phyloP scores from a whole-genome alignment of 2,113 vertebrate species.

The Lynx canadensis region DNA sequence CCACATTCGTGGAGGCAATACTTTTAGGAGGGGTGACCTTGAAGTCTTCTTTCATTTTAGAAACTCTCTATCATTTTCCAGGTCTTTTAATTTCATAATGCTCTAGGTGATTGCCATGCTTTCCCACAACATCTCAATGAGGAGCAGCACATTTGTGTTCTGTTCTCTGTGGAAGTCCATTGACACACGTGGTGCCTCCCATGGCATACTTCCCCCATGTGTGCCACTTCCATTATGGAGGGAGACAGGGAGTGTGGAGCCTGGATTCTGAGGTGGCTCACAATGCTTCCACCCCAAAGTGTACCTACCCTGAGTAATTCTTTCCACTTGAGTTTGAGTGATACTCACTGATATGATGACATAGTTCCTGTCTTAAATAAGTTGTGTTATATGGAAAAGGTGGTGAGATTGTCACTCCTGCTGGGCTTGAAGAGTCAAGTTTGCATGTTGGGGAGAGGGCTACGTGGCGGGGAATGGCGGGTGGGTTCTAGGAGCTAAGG shows the following conservation, averaged over 20 bases:
- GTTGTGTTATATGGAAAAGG: not conserved
- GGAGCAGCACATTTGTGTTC: not conserved
- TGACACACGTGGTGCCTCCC: fast-evolving
- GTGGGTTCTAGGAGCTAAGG: not conserved
- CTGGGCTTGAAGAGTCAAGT: not conserved
- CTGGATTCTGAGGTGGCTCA: not conserved
- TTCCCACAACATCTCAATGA: not conserved
- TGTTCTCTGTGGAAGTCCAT: not conserved
- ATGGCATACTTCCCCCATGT: not conserved
- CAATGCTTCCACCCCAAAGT: not conserved
- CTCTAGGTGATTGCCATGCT: not conserved
- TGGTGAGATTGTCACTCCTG: not conserved
- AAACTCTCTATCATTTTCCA: not conserved
- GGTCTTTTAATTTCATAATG: conserved; percentile 20
- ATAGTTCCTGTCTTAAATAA: not conserved
- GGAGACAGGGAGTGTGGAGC: fast-evolving
- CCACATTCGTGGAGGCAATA: conserved; percentile 15
- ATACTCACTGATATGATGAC: not conserved
- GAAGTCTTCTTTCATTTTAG: conserved; percentile 26
- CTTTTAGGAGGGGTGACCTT: conserved; percentile 50
- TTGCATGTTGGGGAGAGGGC: not conserved
- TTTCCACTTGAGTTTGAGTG: not conserved
- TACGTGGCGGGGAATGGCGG: not conserved
- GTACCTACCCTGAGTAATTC: not conserved
- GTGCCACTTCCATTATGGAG: not conserved